Base-by-base conservation (phyloP, 2,113 vertebrate species). In the Tachysurus vachellii region DNA sequence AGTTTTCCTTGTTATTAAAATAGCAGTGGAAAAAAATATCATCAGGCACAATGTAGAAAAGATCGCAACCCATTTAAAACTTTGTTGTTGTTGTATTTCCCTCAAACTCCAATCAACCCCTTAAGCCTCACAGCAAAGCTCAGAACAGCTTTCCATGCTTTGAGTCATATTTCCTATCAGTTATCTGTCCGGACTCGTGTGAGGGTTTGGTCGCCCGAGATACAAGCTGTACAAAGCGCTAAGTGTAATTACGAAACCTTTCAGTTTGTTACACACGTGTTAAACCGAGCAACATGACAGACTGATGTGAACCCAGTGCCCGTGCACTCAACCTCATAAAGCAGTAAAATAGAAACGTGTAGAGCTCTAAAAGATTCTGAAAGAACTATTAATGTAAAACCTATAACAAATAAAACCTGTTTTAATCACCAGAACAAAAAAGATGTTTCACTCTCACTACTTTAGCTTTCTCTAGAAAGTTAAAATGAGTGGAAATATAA, bases 1-100 rank as follows among this genome's bases (percentile, higher is more conserved):
- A 14, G 88, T 92, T 93, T 93, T 44, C 76, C 23, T 57, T 85
- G 10, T 64, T 54, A 17, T 83, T 59, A 6, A 7, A 50, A 50
- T 50, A 66, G 9, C 13, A 31, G 3, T 5, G 14, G 11, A 12
- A 11, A 73, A 44, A 42, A 79, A 31, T 23, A 0, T 7, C 59
- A 70, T 8, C 19, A 11, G 7, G 8, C 26, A 54, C 7, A 21
- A 57, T 23, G 10, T 31, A 31, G 54, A 26, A 42, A 77, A 23
- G 84, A 36, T 26, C 53, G 26, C 42, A 54, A 2, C 12, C 57
- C 7, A 57, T 80, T 56, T 21, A 56, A 28, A 47, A 19, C 11
- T 3, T 31, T 47, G 28, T 50, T 7, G 28, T 50, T 7, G 12
- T 31, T 56, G 23, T 5, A 47, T 26, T 47, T 80, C 2, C 31